Conservation (phyloP, 2,888 invertebrate species). For the Drosophila affinis region DNA sequence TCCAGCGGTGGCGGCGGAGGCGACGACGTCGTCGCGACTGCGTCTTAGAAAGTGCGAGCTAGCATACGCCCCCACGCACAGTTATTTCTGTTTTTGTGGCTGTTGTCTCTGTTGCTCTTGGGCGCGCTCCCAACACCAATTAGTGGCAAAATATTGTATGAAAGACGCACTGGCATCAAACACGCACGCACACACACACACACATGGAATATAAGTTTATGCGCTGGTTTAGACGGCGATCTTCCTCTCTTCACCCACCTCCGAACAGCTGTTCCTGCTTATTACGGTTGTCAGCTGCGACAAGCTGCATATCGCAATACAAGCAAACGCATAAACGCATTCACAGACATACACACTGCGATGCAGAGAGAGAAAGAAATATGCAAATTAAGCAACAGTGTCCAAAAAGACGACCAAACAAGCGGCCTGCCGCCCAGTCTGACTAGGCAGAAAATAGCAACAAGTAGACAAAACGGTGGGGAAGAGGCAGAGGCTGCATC, state of each 20-base stretch:
- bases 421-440: constrained; percentile 65
- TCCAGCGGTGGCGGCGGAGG: constrained; percentile 59
- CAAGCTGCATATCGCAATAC: constrained; percentile 12
- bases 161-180: constrained; percentile 57
- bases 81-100: constrained; percentile 40
- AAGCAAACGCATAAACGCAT: constrained; percentile 22
- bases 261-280: constrained; percentile 32
- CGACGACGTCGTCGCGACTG: constrained; percentile 48
- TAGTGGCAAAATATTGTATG: constrained; percentile 74
- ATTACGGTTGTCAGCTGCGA: constrained; percentile 18
- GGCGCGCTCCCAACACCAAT: constrained; percentile 58
- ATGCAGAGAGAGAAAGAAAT: constrained; percentile 14
- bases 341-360: background rate
- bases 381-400: constrained; percentile 65
- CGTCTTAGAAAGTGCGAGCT: constrained; percentile 64
- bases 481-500: constrained; percentile 44
- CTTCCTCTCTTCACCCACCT: background rate
- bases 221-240: constrained; percentile 36
- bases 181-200: constrained; percentile 9
- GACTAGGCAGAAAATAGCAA: constrained; percentile 76
- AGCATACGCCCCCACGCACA: constrained; percentile 68
- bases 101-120: constrained; percentile 15
- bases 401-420: constrained; percentile 43
- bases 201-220: constrained; percentile 26
- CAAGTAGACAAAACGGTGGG: constrained; percentile 59